phyloP scores from a whole-genome alignment of 2,888 invertebrate genomes.

The Kuschelorhynchus macadamiae region DNA sequence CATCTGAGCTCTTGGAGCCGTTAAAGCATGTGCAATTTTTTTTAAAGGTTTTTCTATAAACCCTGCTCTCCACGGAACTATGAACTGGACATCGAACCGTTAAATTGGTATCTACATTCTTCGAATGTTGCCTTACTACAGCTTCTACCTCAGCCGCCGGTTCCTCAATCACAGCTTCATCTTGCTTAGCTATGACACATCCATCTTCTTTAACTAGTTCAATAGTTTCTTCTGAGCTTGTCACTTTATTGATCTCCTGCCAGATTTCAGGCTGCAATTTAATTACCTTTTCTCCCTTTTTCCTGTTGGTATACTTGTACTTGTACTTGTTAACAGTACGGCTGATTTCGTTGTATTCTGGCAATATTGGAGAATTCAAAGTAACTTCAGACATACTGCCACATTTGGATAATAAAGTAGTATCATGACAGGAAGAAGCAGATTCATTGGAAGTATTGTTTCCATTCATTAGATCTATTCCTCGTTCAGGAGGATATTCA shows the following conservation, averaged over 20 bases:
- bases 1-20: constrained; percentile 56
- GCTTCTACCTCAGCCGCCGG: constrained; percentile 61
- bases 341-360: constrained; percentile 62
- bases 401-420: constrained; percentile 65
- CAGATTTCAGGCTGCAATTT: constrained; percentile 46
- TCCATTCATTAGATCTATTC: constrained; percentile 64
- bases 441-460: constrained; percentile 60
- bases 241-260: constrained; percentile 62
- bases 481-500: constrained; percentile 62
- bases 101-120: constrained; percentile 56
- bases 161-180: constrained; percentile 50
- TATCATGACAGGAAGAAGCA: constrained; percentile 64
- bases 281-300: constrained; percentile 62
- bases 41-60: constrained; percentile 64
- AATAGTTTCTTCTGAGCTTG: constrained; percentile 65
- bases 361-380: constrained; percentile 66
- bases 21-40: constrained; percentile 67
- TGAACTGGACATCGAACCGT: constrained; percentile 61
- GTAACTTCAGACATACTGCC: constrained; percentile 68
- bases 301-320: constrained; percentile 67
- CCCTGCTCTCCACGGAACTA: constrained; percentile 62
- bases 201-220: constrained; percentile 42
- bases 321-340: constrained; percentile 66
- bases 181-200: constrained; percentile 29
- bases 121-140: constrained; percentile 61